Evolutionary conservation across 2,797 vertebrate genomes (phyloP).

Genomic region (Scarus forsteni): DNA sequence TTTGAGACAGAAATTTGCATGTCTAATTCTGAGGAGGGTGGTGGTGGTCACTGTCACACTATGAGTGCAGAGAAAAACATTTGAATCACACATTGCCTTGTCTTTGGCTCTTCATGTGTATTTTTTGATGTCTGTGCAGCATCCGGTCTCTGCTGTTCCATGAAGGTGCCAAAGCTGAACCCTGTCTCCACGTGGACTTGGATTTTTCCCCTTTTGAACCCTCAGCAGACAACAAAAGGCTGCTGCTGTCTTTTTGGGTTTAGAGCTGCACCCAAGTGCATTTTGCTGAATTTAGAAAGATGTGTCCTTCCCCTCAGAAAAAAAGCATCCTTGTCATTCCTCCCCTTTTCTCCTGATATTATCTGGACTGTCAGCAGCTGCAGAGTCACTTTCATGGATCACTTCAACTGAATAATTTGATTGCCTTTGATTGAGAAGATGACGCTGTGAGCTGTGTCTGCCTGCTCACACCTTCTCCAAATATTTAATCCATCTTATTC

Average conservation of each 20-base stretch:
- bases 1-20: too few species aligned
- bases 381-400: conserved; percentile 44
- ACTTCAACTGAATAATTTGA: conserved; percentile 37
- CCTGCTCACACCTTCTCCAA: conserved; percentile 8
- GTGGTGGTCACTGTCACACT: neutral
- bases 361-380: conserved; percentile 26
- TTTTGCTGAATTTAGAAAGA: conserved; percentile 9
- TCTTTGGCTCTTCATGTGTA: conserved; percentile 4
- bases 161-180: conserved; percentile 37
- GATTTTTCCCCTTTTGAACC: conserved; percentile 12
- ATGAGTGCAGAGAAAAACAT: too few species aligned
- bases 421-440: conserved; percentile 26
- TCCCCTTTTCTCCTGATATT: conserved; percentile 34
- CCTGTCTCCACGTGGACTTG: conserved; percentile 27
- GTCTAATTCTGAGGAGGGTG: neutral
- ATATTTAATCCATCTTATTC: conserved; percentile 31
- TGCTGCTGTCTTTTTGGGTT: neutral
- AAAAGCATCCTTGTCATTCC: conserved; percentile 7
- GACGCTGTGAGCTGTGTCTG: neutral
- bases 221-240: conserved; percentile 3
- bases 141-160: conserved; percentile 24
- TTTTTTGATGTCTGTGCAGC: conserved; percentile 6
- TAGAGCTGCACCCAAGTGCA: conserved; percentile 10
- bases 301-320: neutral
- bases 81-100: conserved; percentile 4